Evolutionary conservation across 2,888 invertebrate species (phyloP), one percentile per base, ranked within the genome.

Genomic region (Thymelicus acteon): DNA sequence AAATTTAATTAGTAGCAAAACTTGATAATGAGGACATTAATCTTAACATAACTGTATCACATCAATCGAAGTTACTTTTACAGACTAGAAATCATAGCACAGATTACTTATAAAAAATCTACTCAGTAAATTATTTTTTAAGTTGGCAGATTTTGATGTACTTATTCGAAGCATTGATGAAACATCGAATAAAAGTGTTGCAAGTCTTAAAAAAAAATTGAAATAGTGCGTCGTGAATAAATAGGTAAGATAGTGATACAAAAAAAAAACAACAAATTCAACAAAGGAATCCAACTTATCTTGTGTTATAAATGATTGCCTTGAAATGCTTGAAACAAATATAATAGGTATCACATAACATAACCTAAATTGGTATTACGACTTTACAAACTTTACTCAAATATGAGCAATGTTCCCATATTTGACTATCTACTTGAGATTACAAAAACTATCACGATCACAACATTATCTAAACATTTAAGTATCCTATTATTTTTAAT

Each of bases 371-470:
- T 57, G 7, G 13, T 40, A 52, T n/a, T 49, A 63, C 49, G 44
- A 64, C 19, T 52, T 54, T 47, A 58, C 57, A 40, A 60, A 67
- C 60, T 60, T 60, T 19, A 65, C 70, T 70, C 69, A 71, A 71
- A 69, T 64, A 67, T 73, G 69, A 74, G 72, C 64, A 44, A 13
- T 66, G 63, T 47, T 58, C 67, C 67, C 67, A 68, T 71, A 66
- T 71, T 71, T 37, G 52, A 47, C 68, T 74, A 73, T 74, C 76
- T 74, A 78, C 44, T 62, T 54, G 57, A 78, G 78, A 78, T 84
- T 88, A 88, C 82, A 88, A 88, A 89, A 88, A 76, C 88, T 89
- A 89, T 19, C 80, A 83, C 85, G 80, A 83, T 87, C 87, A 87
- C 85, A 81, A 79, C 67, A 62, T 80, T 73, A 81, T 84, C 87